phyloP scores from a whole-genome alignment of 2,888 invertebrate species.

The Hirtodrosophila confusa region DNA sequence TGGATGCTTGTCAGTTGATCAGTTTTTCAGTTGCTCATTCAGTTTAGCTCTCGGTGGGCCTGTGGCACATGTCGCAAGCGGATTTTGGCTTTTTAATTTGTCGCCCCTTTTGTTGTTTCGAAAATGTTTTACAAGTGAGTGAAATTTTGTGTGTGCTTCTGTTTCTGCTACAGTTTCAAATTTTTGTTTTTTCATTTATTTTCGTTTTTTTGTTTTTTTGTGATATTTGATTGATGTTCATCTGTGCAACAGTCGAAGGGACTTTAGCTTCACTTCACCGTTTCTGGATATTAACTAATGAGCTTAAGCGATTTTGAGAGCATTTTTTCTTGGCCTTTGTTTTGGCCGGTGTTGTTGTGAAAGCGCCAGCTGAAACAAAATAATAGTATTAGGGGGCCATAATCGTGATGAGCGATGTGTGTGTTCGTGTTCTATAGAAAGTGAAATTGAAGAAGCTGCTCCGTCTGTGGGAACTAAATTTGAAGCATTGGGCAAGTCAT shows the following conservation, averaged over 20 bases:
- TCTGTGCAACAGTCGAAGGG: slow-evolving; percentile 5
- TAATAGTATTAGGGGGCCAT: slow-evolving; percentile 18
- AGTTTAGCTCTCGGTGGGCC: slow-evolving; percentile 18
- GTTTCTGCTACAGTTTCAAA: slow-evolving; percentile 31
- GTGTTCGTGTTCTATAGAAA: slow-evolving; percentile 46
- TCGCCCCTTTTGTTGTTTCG: slow-evolving; percentile 39
- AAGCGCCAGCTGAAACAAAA: slow-evolving; percentile 56
- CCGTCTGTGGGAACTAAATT: slow-evolving; percentile 25
- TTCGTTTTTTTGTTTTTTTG: slow-evolving; percentile 3
- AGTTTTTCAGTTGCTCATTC: slow-evolving; percentile 4
- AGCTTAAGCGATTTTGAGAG: slow-evolving; percentile 70
- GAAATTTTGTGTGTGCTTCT: slow-evolving; percentile 49
- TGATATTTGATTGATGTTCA: slow-evolving; percentile 71
- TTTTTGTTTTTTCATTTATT: slow-evolving; percentile 13
- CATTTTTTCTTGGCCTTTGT: slow-evolving; percentile 28
- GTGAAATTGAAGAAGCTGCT: slow-evolving; percentile 35
- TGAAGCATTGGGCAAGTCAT: slow-evolving; percentile 50
- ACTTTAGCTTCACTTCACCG: slow-evolving; percentile 32
- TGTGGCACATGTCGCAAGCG: slow-evolving; percentile 46
- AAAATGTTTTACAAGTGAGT: slow-evolving; percentile 74
- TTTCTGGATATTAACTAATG: slow-evolving; percentile 75
- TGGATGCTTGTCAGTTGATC: neutral
- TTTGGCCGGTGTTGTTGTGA: slow-evolving; percentile 38
- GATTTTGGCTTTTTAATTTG: slow-evolving; percentile 61
- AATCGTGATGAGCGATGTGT: slow-evolving; percentile 32